Conservation (phyloP, 30 jellyfish, hydroid and myxozoan genomes). For the Chrysaora quinquecirrha region DNA sequence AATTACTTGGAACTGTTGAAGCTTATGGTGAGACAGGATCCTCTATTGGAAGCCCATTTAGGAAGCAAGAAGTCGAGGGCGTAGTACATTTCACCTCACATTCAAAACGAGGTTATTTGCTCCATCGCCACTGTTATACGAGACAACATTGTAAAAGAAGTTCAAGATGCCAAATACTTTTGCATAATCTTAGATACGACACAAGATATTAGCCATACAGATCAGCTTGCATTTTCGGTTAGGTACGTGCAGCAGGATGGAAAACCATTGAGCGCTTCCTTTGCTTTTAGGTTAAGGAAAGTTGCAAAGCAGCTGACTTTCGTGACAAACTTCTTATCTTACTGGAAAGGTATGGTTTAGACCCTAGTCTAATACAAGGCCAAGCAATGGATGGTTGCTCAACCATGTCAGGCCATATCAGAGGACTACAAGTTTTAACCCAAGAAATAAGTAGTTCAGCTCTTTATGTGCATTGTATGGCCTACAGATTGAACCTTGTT, state of each 20-base stretch:
- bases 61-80: constrained; percentile 69
- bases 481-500: constrained; percentile 26
- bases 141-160: constrained; percentile 14
- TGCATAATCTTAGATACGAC: constrained; percentile 62
- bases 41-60: constrained; percentile 49
- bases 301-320: constrained; percentile 37
- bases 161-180: constrained; percentile 23
- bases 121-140: constrained; percentile 57
- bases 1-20: constrained; percentile 58
- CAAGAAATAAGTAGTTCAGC: constrained; percentile 24
- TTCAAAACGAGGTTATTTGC: constrained; percentile 54
- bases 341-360: constrained; percentile 20
- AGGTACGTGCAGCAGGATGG: constrained; percentile 41
- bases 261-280: constrained; percentile 37
- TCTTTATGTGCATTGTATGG: constrained; percentile 39
- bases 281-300: constrained; percentile 33
- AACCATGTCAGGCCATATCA: constrained; percentile 10
- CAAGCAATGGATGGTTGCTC: constrained; percentile 43
- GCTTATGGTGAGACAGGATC: constrained; percentile 56
- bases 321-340: constrained; percentile 24
- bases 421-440: background rate
- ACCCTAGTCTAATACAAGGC: constrained; percentile 41
- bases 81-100: constrained; percentile 54
- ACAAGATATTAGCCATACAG: constrained; percentile 36
- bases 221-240: constrained; percentile 40